phyloP scores from a whole-genome alignment of 2,113 vertebrate species.

The Brachyhypopomus occidentalis region DNA sequence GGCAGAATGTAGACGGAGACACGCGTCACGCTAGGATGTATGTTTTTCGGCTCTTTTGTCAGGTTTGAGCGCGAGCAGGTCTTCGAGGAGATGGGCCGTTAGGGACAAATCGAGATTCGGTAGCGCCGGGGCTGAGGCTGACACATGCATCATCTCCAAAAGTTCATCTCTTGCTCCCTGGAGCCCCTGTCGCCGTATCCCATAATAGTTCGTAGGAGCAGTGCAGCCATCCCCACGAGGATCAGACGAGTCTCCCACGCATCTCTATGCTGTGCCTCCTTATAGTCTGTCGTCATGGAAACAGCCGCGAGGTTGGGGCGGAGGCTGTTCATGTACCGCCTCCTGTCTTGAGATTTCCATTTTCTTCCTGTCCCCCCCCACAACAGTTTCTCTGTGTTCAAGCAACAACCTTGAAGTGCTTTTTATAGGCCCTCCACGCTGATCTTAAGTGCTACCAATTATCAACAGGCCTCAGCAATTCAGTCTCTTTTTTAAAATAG shows the following conservation, averaged over 20 bases:
- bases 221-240: constrained; percentile 34
- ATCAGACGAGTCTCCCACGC: constrained; percentile 53
- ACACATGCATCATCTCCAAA: not conserved
- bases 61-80: too few relatives aligned
- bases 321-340: constrained; percentile 22
- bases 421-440: not conserved
- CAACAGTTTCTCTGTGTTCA: not conserved
- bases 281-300: constrained; percentile 64
- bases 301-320: constrained; percentile 52
- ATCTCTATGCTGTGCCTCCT: constrained; percentile 32
- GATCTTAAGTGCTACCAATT: not conserved
- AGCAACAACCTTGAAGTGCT: not conserved
- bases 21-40: too few relatives aligned
- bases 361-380: not conserved
- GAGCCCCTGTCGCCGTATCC: constrained; percentile 32
- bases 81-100: not conserved
- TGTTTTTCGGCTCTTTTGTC: too few relatives aligned
- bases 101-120: not conserved
- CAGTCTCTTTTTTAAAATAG: not conserved
- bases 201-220: constrained; percentile 44
- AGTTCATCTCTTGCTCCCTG: not conserved
- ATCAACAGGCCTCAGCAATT: not conserved
- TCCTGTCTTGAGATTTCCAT: constrained; percentile 18
- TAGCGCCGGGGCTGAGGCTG: too few relatives aligned
- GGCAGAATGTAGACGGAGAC: too few relatives aligned